Conservation (phyloP, 2,113 vertebrate genomes). For the Carollia perspicillata region DNA sequence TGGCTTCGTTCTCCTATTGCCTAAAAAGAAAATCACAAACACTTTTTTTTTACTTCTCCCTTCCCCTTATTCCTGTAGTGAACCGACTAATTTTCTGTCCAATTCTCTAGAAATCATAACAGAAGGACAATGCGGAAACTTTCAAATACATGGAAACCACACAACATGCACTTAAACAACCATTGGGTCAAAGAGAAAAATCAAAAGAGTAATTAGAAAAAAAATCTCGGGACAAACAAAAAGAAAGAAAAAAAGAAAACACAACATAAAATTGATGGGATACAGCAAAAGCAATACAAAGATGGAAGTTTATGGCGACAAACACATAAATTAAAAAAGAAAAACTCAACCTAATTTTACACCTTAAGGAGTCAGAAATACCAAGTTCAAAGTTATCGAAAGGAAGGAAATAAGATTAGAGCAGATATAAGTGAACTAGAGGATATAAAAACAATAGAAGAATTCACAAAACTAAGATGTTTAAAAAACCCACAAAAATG, state of each 20-base stretch:
- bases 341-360: neutral
- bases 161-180: neutral
- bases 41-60: neutral
- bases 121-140: neutral
- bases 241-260: neutral
- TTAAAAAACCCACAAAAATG: neutral
- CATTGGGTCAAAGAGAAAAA: neutral
- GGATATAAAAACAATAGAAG: neutral
- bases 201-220: neutral
- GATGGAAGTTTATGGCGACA: neutral
- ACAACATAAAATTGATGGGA: neutral
- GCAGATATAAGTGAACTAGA: neutral
- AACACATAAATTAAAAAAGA: neutral
- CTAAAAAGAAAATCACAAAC: neutral
- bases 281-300: neutral
- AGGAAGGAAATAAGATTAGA: neutral
- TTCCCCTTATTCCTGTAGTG: neutral
- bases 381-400: neutral
- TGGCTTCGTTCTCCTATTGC: neutral
- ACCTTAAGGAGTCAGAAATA: neutral
- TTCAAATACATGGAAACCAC: neutral
- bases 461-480: neutral
- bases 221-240: neutral
- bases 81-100: neutral
- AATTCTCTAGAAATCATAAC: neutral